A percentile compares a stretch with the other conserved stretches of the same genome.
These are phyloP conservation scores for Montipora capricornis DNA, from an alignment of 64 coral and sea anemone species.

Conservation along the genomic window DNA sequence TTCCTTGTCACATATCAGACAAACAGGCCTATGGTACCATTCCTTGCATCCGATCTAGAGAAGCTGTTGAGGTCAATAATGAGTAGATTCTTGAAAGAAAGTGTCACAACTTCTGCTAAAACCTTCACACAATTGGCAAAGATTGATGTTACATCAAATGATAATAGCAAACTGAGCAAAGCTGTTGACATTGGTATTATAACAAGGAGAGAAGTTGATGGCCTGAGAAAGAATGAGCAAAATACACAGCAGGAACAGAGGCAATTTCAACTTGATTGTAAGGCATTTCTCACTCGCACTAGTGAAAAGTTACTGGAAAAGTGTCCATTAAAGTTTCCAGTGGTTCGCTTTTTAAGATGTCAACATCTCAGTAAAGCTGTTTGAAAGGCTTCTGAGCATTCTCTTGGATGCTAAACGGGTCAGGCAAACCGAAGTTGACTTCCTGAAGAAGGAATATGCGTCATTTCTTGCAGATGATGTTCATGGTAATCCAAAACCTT, in stretches of 20 bases:
- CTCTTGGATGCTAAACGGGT: not conserved
- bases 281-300: not conserved
- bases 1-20: constrained; percentile 32
- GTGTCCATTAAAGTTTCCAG: not conserved
- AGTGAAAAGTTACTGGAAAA: not conserved
- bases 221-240: constrained; percentile 12
- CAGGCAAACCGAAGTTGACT: not conserved
- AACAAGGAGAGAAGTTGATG: not conserved
- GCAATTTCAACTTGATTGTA: not conserved
- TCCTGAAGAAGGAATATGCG: not conserved
- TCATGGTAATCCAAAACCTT: not conserved
- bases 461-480: not conserved
- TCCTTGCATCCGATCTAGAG: constrained; percentile 57
- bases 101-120: constrained; percentile 10
- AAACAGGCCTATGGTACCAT: constrained; percentile 46
- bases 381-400: not conserved
- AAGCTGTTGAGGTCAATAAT: constrained; percentile 41
- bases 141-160: constrained; percentile 49
- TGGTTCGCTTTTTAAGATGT: too few relatives aligned
- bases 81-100: constrained; percentile 49
- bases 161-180: constrained; percentile 15
- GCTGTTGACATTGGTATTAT: not conserved
- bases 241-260: constrained; percentile 9
- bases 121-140: constrained; percentile 32
- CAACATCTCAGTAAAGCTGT: constrained; percentile 51